Evolutionary conservation across 2,888 invertebrate genomes (phyloP).

Genomic region (Thereva nobilitata): DNA sequence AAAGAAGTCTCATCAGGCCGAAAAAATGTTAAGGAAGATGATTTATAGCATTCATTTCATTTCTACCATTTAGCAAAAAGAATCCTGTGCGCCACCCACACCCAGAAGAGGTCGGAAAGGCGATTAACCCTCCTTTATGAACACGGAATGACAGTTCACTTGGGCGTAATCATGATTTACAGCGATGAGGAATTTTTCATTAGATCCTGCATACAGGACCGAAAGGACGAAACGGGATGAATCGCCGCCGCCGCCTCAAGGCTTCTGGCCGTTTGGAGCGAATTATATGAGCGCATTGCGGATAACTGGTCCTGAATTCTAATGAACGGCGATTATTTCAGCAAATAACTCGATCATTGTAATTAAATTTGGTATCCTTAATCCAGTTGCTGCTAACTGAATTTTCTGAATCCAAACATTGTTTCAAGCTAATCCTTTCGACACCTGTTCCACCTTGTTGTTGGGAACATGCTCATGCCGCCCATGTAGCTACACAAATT

Average conservation of each 20-base stretch:
- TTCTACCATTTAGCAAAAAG: conserved; percentile 25
- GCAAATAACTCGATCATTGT: conserved; percentile 36
- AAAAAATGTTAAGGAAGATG: conserved; percentile 26
- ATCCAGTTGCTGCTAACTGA: conserved; percentile 39
- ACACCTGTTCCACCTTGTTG: conserved; percentile 35
- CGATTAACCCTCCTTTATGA: conserved; percentile 36
- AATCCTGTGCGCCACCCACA: conserved; percentile 1
- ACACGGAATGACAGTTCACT: conserved; percentile 36
- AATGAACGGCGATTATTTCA: conserved; percentile 31
- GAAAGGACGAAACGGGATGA: not conserved
- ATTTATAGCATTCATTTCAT: conserved; percentile 35
- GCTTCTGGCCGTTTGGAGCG: not conserved
- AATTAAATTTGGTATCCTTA: conserved; percentile 40
- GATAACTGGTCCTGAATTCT: conserved; percentile 19
- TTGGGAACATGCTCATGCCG: not conserved
- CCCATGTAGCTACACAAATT: conserved; percentile 30
- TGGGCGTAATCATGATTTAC: conserved; percentile 43
- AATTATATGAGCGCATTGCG: conserved; percentile 5
- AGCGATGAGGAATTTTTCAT: conserved; percentile 40
- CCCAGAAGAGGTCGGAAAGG: not conserved
- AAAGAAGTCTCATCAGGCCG: not conserved
- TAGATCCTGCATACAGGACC: conserved; percentile 18
- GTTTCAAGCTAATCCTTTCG: conserved; percentile 41
- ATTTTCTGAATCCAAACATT: conserved; percentile 40
- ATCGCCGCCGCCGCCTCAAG: not conserved